A percentile compares a stretch with the other conserved stretches of the same genome.
phyloP scores from a whole-genome alignment of 2,797 vertebrate species.

The Cryptoblepharus egeriae region DNA sequence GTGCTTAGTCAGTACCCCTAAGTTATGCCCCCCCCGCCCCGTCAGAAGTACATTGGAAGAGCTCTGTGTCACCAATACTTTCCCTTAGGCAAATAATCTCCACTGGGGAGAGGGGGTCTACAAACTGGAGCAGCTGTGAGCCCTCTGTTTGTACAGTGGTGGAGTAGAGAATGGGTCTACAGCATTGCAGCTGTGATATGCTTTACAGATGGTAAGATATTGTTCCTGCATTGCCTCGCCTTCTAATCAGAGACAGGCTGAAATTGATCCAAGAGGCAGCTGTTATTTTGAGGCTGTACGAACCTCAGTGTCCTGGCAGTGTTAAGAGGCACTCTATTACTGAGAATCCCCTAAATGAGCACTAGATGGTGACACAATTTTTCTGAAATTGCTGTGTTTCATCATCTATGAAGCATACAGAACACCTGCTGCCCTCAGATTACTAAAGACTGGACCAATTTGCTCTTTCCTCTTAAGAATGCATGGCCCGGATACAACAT shows the following conservation, averaged over 20 bases:
- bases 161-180: background rate
- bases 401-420: background rate
- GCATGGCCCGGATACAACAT: too few species aligned
- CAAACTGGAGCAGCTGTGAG: background rate
- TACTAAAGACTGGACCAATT: too few species aligned
- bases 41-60: background rate
- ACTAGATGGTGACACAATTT: background rate
- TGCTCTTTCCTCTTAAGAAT: too few species aligned
- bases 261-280: constrained; percentile 18
- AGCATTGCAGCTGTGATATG: background rate
- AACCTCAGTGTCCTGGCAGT: background rate
- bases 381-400: background rate
- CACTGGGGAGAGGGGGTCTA: too few species aligned
- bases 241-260: background rate
- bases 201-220: background rate
- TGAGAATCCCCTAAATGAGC: constrained; percentile 2
- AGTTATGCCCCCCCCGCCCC: background rate
- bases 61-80: background rate
- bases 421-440: background rate
- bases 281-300: constrained; percentile 14
- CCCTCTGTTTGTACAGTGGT: background rate
- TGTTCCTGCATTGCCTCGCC: background rate
- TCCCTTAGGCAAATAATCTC: background rate
- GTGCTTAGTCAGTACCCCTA: too few species aligned
- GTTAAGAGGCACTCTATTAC: background rate